phyloP scores from a whole-genome alignment of 1,140 invertebrate genomes.

The Pemphigus obesinymphae region DNA sequence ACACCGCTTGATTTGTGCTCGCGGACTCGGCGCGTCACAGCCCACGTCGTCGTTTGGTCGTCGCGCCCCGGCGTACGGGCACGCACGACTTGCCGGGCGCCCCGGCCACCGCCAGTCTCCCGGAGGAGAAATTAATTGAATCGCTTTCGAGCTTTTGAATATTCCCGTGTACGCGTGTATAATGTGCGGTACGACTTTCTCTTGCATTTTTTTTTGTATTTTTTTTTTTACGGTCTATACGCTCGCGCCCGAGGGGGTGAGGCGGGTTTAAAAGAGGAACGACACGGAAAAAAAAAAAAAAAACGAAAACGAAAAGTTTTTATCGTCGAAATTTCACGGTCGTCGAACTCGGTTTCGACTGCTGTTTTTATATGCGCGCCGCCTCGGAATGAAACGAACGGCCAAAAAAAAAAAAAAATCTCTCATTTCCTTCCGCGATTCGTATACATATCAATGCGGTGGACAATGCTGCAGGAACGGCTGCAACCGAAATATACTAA shows the following conservation, averaged over 20 bases:
- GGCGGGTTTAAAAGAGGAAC: not conserved
- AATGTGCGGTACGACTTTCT: not conserved
- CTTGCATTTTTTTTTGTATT: not conserved
- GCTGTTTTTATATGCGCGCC: not conserved
- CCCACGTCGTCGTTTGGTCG: not conserved
- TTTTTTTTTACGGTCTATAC: not conserved
- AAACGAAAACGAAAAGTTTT: too few species aligned
- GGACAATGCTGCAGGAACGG: too few species aligned
- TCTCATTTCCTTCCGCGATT: not conserved
- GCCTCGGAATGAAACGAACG: not conserved
- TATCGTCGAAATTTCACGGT: conserved; percentile 20
- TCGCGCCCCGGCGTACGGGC: not conserved
- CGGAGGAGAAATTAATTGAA: conserved; percentile 25
- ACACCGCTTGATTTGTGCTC: not conserved
- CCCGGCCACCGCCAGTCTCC: not conserved
- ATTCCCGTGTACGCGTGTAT: not conserved
- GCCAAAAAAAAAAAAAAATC: not conserved
- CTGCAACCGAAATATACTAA: too few species aligned
- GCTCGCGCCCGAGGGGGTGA: not conserved
- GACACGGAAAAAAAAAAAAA: not conserved
- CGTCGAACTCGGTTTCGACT: not conserved
- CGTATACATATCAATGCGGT: too few species aligned
- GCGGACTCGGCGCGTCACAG: not conserved
- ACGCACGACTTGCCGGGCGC: conserved; percentile 11
- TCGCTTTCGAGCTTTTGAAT: conserved; percentile 34